Evolutionary conservation across 2,797 vertebrate species (phyloP).

Genomic region (Huso huso): DNA sequence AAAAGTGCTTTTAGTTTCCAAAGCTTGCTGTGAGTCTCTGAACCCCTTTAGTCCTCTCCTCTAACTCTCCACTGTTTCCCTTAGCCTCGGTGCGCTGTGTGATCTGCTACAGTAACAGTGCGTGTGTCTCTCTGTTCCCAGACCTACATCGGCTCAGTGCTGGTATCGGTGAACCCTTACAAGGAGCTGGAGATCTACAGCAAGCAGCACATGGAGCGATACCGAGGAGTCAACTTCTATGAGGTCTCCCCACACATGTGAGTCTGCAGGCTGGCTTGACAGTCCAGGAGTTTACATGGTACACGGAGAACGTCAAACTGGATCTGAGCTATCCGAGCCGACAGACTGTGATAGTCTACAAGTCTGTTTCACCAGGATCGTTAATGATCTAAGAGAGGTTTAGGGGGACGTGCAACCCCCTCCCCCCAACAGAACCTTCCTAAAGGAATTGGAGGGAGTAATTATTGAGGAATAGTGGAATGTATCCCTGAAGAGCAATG

Average conservation of each 20-base stretch:
- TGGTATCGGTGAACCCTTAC: conserved; percentile 96
- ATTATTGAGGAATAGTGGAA: too few species aligned
- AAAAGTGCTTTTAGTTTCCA: too few species aligned
- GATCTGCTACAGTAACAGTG: background rate
- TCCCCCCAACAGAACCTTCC: too few species aligned
- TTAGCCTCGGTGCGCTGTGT: background rate
- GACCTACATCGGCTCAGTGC: conserved; percentile 95
- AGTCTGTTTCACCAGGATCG: background rate
- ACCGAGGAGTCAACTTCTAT: conserved; percentile 97
- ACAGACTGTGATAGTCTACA: background rate
- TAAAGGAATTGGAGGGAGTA: too few species aligned
- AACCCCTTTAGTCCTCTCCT: too few species aligned
- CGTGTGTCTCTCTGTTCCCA: conserved; percentile 32
- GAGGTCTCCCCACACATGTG: conserved; percentile 98
- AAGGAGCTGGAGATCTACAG: conserved; percentile 95
- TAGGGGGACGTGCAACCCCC: too few species aligned
- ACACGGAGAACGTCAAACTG: background rate
- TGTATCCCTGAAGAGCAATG: too few species aligned
- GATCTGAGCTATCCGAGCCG: background rate
- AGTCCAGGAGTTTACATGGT: background rate
- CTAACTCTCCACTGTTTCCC: background rate
- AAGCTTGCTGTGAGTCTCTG: background rate
- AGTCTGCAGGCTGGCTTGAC: conserved; percentile 41
- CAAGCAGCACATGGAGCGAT: conserved; percentile 95
- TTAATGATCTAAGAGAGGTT: too few species aligned